These are phyloP conservation scores for Rattus rattus DNA, from an alignment of 2,113 vertebrate species.

Conservation along the genomic window DNA sequence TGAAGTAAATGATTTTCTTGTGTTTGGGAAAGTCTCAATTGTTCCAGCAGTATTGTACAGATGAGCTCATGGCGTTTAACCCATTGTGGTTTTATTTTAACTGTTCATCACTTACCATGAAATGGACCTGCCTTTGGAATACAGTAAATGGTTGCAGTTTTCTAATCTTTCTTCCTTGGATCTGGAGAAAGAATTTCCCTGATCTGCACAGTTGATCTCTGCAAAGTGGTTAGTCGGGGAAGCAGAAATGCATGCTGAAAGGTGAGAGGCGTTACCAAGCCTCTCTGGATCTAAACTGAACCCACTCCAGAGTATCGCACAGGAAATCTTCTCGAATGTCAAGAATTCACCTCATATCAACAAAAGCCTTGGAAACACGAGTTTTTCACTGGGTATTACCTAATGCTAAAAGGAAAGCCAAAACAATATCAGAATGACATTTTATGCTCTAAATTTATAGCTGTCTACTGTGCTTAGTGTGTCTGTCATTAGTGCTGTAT, in stretches of 20 bases:
- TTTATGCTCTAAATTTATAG: conserved; percentile 86
- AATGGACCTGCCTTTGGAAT: conserved; percentile 32
- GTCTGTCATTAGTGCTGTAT: conserved; percentile 91
- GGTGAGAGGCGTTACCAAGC: conserved; percentile 75
- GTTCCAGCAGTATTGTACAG: conserved; percentile 82
- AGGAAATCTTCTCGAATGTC: conserved; percentile 74
- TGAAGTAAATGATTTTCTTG: conserved; percentile 77
- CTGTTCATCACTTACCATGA: conserved; percentile 78
- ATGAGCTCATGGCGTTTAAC: conserved; percentile 83
- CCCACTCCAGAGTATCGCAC: conserved; percentile 59
- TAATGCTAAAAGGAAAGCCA: conserved; percentile 82
- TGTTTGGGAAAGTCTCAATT: conserved; percentile 79
- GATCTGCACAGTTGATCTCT: conserved; percentile 54
- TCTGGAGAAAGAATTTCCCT: conserved; percentile 53
- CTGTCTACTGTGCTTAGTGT: conserved; percentile 92
- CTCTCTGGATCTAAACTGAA: conserved; percentile 74
- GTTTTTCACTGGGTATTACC: conserved; percentile 82
- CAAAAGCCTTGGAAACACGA: conserved; percentile 82
- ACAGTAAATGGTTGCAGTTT: conserved; percentile 36
- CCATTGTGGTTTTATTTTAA: conserved; percentile 79
- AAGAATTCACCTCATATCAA: conserved; percentile 76
- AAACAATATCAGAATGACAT: conserved; percentile 83
- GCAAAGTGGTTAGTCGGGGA: conserved; percentile 60
- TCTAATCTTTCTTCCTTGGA: conserved; percentile 54
- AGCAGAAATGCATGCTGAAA: conserved; percentile 81